A percentile compares a stretch with the other conserved stretches of the same genome.
These are phyloP conservation scores for Neosilurus mollespiculum DNA, from an alignment of 2,797 vertebrate genomes.

Conservation along the genomic window DNA sequence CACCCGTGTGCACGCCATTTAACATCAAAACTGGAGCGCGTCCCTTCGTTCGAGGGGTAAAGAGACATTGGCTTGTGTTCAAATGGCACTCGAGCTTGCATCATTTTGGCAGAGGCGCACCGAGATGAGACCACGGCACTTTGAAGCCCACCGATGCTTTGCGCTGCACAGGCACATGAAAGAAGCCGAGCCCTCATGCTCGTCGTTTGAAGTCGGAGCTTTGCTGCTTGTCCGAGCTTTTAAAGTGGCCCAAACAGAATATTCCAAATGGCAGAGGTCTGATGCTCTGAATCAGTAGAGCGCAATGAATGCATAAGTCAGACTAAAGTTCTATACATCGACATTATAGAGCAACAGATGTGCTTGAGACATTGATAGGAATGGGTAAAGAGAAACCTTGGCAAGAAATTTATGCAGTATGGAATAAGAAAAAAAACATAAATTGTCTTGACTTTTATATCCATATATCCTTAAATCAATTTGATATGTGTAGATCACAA, in stretches of 20 bases:
- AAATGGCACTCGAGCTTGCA: constrained; percentile 51
- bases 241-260: constrained; percentile 30
- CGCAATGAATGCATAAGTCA: constrained; percentile 8
- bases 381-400: background rate
- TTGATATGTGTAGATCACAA: background rate
- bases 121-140: constrained; percentile 34
- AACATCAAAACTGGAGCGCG: constrained; percentile 37
- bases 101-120: constrained; percentile 43
- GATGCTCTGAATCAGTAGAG: constrained; percentile 5
- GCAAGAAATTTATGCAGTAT: background rate
- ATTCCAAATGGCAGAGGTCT: constrained; percentile 25
- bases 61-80: constrained; percentile 40
- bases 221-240: constrained; percentile 2
- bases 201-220: constrained; percentile 52
- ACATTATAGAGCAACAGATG: constrained; percentile 21
- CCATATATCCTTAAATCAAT: background rate
- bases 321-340: constrained; percentile 24
- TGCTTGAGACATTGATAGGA: background rate
- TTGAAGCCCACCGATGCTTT: constrained; percentile 53
- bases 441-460: background rate
- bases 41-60: constrained; percentile 14
- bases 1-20: constrained; percentile 32
- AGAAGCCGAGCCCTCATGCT: constrained; percentile 35
- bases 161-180: constrained; percentile 47
- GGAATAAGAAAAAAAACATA: background rate